Evolutionary conservation across 2,113 vertebrate species (phyloP).

Genomic region (Ahaetulla prasina): DNA sequence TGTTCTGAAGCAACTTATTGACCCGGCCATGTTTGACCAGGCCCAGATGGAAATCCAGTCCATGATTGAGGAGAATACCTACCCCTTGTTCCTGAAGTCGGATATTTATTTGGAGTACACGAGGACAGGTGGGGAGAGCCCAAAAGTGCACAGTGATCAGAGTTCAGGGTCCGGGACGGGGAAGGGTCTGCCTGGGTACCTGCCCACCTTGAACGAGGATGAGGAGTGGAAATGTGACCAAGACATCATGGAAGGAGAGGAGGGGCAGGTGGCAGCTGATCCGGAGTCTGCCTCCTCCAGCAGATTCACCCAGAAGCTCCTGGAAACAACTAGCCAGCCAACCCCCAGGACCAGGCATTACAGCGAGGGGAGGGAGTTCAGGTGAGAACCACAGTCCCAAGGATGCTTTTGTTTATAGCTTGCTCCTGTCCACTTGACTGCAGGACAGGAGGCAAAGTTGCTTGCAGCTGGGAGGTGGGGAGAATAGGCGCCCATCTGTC

Average conservation of each 20-base stretch:
- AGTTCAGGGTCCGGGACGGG: conserved; percentile 82
- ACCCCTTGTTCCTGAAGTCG: conserved; percentile 94
- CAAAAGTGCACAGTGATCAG: conserved; percentile 83
- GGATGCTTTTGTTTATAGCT: neutral
- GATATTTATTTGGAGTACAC: conserved; percentile 97
- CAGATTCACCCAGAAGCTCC: conserved; percentile 83
- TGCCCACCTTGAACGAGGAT: conserved; percentile 87
- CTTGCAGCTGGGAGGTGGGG: neutral
- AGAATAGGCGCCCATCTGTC: neutral
- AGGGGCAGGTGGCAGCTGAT: conserved; percentile 52
- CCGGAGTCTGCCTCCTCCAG: conserved; percentile 59
- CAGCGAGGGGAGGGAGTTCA: conserved; percentile 87
- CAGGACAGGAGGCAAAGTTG: neutral
- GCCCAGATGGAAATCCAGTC: conserved; percentile 94
- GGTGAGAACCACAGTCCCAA: conserved; percentile 64
- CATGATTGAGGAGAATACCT: conserved; percentile 93
- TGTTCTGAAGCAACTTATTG: conserved; percentile 85
- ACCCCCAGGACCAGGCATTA: conserved; percentile 72
- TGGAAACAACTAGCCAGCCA: conserved; percentile 80
- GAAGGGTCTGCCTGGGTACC: conserved; percentile 79
- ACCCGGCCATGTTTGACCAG: conserved; percentile 97
- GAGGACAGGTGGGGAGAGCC: conserved; percentile 88
- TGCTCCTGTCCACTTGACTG: too few relatives aligned
- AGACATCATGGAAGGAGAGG: conserved; percentile 71
- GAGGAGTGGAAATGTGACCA: conserved; percentile 90